These are phyloP conservation scores for Bombus sylvicola DNA, from an alignment of 1,140 invertebrate species.

Conservation along the genomic window DNA sequence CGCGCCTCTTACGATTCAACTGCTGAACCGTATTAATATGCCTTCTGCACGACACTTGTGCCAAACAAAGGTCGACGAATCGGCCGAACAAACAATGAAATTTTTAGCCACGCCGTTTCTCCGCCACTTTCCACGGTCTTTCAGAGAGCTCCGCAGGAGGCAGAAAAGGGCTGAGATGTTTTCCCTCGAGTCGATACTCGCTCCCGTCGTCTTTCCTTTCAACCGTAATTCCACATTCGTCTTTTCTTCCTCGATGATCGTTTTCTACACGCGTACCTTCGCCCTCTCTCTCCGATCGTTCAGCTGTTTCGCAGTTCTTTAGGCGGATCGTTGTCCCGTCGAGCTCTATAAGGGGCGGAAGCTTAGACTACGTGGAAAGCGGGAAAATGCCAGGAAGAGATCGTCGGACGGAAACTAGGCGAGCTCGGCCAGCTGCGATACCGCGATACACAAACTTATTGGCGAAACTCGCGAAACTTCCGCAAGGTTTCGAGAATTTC, in stretches of 20 bases:
- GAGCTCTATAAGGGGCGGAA: neutral
- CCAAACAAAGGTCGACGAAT: slow-evolving; percentile 18
- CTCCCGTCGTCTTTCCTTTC: neutral
- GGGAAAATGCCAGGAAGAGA: slow-evolving; percentile 12
- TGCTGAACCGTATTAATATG: neutral
- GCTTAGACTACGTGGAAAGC: neutral
- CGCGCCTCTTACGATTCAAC: neutral
- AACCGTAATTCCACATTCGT: slow-evolving; percentile 35
- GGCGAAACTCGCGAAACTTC: slow-evolving; percentile 70
- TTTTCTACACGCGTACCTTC: neutral
- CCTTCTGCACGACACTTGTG: neutral
- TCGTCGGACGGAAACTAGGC: slow-evolving; percentile 61
- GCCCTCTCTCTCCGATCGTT: neutral
- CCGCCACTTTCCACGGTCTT: slow-evolving; percentile 53
- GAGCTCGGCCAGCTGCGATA: slow-evolving; percentile 72
- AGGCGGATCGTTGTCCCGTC: neutral
- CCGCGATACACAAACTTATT: slow-evolving; percentile 76
- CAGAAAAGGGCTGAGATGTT: neutral
- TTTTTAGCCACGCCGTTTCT: slow-evolving; percentile 29
- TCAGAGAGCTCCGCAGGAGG: slow-evolving; percentile 5
- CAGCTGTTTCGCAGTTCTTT: too few relatives aligned
- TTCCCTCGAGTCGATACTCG: slow-evolving; percentile 24
- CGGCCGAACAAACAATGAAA: slow-evolving; percentile 40
- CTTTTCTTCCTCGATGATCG: slow-evolving; percentile 11
- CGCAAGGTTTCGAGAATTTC: slow-evolving; percentile 65